phyloP scores from a whole-genome alignment of 2,888 invertebrate genomes.

The Rhopalosiphum nymphaeae region DNA sequence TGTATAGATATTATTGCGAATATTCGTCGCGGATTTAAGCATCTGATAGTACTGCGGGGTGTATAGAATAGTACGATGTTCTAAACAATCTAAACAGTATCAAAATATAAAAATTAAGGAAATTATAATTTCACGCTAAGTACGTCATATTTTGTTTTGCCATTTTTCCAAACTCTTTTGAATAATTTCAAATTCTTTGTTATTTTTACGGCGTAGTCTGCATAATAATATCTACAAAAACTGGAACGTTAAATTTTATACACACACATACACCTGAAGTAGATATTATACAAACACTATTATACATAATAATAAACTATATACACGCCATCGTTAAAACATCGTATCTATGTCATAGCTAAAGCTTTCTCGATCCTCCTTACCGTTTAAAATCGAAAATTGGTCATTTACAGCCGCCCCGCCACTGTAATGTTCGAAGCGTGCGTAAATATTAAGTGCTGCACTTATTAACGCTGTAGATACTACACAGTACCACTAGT shows the following conservation, averaged over 20 bases:
- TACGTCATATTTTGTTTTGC: neutral
- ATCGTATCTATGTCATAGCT: neutral
- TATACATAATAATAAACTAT: neutral
- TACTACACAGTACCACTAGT: neutral
- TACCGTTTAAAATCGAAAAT: neutral
- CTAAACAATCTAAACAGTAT: neutral
- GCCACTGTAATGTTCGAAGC: neutral
- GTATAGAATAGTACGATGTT: neutral
- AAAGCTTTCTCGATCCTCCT: neutral
- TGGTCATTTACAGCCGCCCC: neutral
- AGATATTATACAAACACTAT: neutral
- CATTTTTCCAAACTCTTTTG: neutral
- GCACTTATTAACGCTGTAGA: neutral
- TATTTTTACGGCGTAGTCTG: neutral
- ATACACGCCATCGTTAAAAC: neutral
- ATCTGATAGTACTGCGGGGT: neutral
- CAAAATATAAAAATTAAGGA: neutral
- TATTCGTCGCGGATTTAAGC: neutral
- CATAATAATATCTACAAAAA: neutral
- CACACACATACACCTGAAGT: neutral
- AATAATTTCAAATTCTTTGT: neutral
- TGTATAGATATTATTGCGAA: neutral
- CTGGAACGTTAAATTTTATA: neutral
- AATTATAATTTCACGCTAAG: too few species aligned
- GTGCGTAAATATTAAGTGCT: neutral